Evolutionary conservation across 2,888 invertebrate species (phyloP).

Genomic region (Protodeltote pygarga): DNA sequence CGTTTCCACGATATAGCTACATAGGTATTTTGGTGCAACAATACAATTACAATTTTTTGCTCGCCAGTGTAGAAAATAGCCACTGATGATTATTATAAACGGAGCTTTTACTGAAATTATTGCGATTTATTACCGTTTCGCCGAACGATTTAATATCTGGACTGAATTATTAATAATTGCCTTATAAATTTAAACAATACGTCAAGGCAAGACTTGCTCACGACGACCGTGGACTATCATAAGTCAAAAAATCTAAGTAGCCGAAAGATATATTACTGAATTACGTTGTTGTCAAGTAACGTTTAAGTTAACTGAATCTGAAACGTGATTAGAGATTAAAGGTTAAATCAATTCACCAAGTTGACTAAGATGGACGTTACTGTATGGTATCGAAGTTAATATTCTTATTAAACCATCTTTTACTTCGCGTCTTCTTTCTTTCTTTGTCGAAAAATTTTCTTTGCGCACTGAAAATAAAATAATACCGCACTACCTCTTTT

Average conservation of each 20-base stretch:
- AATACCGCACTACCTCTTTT: no score
- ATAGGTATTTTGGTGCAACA: no score
- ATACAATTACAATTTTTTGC: no score
- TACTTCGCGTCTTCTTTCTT: no score
- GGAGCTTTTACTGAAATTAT: conserved; percentile 51
- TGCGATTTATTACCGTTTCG: conserved; percentile 48
- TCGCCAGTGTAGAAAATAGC: conserved; percentile 39
- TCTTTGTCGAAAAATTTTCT: no score
- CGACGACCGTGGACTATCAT: conserved; percentile 59
- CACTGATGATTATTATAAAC: conserved; percentile 47
- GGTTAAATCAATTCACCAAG: conserved; percentile 19
- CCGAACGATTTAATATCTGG: conserved; percentile 49
- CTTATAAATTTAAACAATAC: conserved; percentile 60
- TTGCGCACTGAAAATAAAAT: no score
- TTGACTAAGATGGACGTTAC: conserved; percentile 4
- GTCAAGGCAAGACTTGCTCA: conserved; percentile 56
- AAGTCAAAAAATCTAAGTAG: conserved; percentile 58
- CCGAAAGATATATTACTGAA: conserved; percentile 15
- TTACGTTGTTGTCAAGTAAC: conserved; percentile 18
- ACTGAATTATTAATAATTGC: conserved; percentile 60
- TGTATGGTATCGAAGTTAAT: no score
- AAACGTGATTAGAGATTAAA: conserved; percentile 19
- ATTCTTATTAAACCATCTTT: no score
- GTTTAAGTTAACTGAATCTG: conserved; percentile 10
- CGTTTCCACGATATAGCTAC: no score